Evolutionary conservation across 1,140 invertebrate species (phyloP).

Genomic region (Melanaphis sacchari): DNA sequence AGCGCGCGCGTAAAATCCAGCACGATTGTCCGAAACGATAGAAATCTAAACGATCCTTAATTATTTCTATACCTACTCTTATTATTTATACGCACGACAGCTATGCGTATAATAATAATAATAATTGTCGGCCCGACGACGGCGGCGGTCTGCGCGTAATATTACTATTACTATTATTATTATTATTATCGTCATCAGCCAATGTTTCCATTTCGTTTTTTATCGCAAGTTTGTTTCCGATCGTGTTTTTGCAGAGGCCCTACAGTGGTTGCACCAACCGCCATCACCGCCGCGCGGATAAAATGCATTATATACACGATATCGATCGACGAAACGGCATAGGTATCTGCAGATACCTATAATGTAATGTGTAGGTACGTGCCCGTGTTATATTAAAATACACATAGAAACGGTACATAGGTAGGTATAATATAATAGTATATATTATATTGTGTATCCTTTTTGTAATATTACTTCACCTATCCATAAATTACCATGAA

Average conservation of each 20-base stretch:
- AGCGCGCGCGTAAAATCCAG: not conserved
- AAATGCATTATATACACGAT: not conserved
- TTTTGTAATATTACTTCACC: not conserved
- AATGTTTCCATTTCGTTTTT: not conserved
- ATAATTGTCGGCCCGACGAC: not conserved
- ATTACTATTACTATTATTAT: not conserved
- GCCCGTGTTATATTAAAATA: not conserved
- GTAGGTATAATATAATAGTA: not conserved
- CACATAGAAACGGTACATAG: not conserved
- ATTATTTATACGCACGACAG: constrained; percentile 6
- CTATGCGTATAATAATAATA: not conserved
- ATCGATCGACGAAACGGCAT: not conserved
- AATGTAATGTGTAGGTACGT: not conserved
- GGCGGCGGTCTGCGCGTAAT: not conserved
- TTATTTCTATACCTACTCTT: not conserved
- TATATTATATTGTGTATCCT: not conserved
- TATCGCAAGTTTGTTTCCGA: not conserved
- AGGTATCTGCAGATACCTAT: not conserved
- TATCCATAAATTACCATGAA: not conserved
- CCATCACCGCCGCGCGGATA: not conserved
- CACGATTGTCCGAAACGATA: constrained; percentile 31
- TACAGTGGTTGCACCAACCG: not conserved
- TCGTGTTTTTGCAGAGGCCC: constrained; percentile 19
- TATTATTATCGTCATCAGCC: not conserved
- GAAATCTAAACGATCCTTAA: constrained; percentile 40